These are phyloP conservation scores for Butorides virescens DNA, from an alignment of 2,113 vertebrate species.

Conservation along the genomic window DNA sequence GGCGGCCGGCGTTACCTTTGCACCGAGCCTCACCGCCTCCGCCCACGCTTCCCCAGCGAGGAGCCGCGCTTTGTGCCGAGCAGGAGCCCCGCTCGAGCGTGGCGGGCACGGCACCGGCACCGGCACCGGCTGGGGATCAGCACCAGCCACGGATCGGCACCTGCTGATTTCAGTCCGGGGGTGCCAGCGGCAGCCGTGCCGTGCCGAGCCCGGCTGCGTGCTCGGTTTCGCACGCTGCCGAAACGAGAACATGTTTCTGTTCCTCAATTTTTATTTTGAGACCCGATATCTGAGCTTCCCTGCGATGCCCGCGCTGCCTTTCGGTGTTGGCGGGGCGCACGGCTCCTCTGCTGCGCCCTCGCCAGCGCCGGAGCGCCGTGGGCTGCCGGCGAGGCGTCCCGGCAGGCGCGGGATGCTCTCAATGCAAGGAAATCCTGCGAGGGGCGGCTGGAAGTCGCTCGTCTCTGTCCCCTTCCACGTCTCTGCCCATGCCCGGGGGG, in stretches of 20 bases:
- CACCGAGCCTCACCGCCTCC: not conserved
- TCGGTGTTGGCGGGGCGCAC: accelerated
- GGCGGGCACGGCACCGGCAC: no score
- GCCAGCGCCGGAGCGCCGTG: accelerated
- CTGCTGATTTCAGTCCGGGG: constrained; percentile 35
- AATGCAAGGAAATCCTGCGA: not conserved
- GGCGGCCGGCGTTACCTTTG: not conserved
- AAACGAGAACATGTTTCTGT: constrained; percentile 35
- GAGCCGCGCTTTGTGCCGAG: not conserved
- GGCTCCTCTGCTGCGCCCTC: not conserved
- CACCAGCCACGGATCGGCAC: not conserved
- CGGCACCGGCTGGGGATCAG: not conserved
- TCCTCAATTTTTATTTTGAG: constrained; percentile 43
- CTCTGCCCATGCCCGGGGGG: accelerated
- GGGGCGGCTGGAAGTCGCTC: not conserved
- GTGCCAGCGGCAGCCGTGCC: not conserved
- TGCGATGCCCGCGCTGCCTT: not conserved
- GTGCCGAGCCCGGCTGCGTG: not conserved
- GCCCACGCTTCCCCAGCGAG: accelerated
- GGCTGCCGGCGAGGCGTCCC: not conserved
- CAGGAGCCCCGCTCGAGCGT: not conserved
- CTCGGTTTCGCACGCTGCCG: not conserved
- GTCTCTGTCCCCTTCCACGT: not conserved
- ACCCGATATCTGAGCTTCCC: not conserved
- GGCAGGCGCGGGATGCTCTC: not conserved